Percentiles rank a stretch among this genome's conserved stretches.
Conservation (phyloP, 2,797 vertebrate genomes). For the Florisuga fusca region DNA sequence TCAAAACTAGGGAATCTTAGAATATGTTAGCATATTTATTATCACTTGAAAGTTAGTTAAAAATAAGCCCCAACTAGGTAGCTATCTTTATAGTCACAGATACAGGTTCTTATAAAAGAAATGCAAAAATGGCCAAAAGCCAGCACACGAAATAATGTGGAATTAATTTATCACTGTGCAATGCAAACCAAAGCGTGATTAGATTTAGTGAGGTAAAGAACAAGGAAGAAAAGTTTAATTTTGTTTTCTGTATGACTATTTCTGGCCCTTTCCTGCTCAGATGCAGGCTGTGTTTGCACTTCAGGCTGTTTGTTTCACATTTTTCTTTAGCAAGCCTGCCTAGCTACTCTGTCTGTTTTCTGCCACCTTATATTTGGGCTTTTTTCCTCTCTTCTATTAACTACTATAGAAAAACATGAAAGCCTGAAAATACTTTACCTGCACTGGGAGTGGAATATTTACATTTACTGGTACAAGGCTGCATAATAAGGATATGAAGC, state of each 20-base stretch:
- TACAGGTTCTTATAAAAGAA: background rate
- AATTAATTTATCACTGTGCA: background rate
- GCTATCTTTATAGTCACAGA: background rate
- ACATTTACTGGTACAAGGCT: background rate
- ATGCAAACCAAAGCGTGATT: background rate
- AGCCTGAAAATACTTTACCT: background rate
- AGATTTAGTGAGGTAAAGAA: background rate
- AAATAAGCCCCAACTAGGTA: slow-evolving; percentile 8
- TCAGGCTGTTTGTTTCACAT: background rate
- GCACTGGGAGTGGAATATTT: background rate
- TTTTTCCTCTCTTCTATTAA: background rate
- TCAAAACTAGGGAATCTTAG: background rate
- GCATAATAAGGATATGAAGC: background rate
- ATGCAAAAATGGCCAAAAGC: background rate
- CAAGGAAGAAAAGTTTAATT: background rate
- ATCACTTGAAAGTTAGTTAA: background rate
- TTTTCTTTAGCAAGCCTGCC: background rate
- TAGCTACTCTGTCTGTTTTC: background rate
- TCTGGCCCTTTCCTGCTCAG: background rate
- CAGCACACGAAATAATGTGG: background rate
- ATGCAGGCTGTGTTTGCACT: slow-evolving; percentile 1
- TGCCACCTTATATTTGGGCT: background rate
- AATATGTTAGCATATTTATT: background rate
- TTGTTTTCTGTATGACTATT: background rate
- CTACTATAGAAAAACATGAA: background rate